phyloP scores from a whole-genome alignment of 2,113 vertebrate genomes.

The Burhinus oedicnemus region DNA sequence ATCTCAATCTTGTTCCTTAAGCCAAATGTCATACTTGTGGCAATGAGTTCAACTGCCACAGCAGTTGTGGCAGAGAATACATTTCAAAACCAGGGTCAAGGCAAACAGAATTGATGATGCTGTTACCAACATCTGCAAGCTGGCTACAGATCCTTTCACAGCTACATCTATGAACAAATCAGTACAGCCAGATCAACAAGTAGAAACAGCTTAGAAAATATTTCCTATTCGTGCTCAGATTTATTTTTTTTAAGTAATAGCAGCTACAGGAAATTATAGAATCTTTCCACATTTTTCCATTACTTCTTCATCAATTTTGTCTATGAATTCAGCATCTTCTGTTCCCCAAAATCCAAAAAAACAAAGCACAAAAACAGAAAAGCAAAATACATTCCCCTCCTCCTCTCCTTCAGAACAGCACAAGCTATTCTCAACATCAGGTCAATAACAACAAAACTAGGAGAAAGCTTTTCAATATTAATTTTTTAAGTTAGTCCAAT shows the following conservation, averaged over 20 bases:
- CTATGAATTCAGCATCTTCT: background rate
- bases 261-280: background rate
- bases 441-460: slow-evolving; percentile 48
- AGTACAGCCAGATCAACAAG: background rate
- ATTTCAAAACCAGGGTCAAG: background rate
- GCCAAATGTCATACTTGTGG: background rate
- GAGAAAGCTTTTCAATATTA: slow-evolving; percentile 59
- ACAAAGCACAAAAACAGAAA: background rate
- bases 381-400: background rate
- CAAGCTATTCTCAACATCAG: background rate
- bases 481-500: slow-evolving; percentile 73
- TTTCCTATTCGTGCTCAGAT: background rate
- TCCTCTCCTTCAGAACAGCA: background rate
- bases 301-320: background rate
- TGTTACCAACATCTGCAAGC: background rate
- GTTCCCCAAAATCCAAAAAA: background rate
- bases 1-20: background rate
- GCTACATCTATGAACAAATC: background rate
- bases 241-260: background rate
- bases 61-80: background rate
- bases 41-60: background rate
- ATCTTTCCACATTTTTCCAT: background rate
- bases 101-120: background rate
- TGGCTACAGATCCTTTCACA: background rate
- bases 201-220: background rate